phyloP scores from a whole-genome alignment of 2,113 vertebrate species.

The Heptranchias perlo region DNA sequence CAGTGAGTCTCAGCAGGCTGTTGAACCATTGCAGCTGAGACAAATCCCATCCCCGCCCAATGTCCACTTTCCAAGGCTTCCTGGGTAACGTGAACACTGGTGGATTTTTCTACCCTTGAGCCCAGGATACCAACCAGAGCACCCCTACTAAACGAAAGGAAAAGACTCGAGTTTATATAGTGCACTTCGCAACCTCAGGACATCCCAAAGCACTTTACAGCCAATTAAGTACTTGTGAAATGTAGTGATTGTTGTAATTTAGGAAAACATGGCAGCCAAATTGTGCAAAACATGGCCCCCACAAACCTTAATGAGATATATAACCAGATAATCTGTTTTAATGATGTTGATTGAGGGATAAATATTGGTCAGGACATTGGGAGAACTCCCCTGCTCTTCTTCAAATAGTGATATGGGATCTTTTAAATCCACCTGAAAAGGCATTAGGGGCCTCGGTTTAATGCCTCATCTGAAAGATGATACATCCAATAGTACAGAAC shows the following conservation, averaged over 20 bases:
- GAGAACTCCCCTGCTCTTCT: background rate
- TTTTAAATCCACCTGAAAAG: background rate
- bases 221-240: background rate
- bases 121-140: background rate
- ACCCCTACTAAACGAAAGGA: background rate
- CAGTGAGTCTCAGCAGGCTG: background rate
- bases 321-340: background rate
- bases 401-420: background rate
- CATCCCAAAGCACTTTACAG: background rate
- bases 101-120: background rate
- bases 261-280: background rate
- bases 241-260: background rate
- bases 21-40: background rate
- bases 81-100: background rate
- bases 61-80: background rate
- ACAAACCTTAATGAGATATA: background rate
- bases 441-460: background rate
- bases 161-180: background rate
- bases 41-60: background rate
- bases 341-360: background rate
- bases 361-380: background rate
- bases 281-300: background rate
- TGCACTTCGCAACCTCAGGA: background rate
- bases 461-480: background rate
- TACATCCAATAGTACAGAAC: background rate